A percentile compares a stretch with the other conserved stretches of the same genome.
These are phyloP conservation scores for Tenualosa thibaudeaui DNA, from an alignment of 2,797 vertebrate genomes.

Conservation along the genomic window DNA sequence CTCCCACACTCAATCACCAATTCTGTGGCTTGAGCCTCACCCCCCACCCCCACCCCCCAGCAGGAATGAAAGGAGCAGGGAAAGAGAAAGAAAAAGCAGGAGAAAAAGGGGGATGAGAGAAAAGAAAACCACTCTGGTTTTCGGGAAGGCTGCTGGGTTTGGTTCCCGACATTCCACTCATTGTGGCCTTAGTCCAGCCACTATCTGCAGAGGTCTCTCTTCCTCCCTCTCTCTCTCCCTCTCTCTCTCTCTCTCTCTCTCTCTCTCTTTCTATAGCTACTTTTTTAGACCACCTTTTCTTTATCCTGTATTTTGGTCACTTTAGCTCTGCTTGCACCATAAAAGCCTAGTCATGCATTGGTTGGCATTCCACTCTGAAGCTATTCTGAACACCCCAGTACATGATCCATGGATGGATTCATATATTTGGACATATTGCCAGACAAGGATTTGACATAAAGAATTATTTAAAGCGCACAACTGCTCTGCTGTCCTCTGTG, in stretches of 20 bases:
- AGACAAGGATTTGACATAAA: neutral
- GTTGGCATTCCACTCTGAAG: neutral
- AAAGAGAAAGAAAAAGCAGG: constrained; percentile 26
- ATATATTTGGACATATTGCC: neutral
- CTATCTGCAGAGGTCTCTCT: constrained; percentile 8
- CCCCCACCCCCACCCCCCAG: constrained; percentile 20
- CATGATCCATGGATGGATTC: neutral
- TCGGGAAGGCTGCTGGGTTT: constrained; percentile 33
- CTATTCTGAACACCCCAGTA: neutral
- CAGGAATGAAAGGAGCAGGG: constrained; percentile 35
- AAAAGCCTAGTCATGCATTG: neutral
- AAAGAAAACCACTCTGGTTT: constrained; percentile 41
- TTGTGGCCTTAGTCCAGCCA: constrained; percentile 33
- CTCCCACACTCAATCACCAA: neutral
- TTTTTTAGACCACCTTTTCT: constrained; percentile 11
- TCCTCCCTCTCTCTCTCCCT: neutral
- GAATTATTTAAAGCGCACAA: neutral
- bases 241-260: neutral
- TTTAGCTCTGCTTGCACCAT: neutral
- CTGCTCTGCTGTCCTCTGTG: neutral
- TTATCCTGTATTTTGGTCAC: neutral
- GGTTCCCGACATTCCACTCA: constrained; percentile 33
- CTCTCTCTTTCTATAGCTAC: constrained; percentile 26
- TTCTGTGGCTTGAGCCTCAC: constrained; percentile 33
- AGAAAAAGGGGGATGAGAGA: constrained; percentile 21